phyloP scores from a whole-genome alignment of 2,888 invertebrate genomes.

The Apoderus coryli region DNA sequence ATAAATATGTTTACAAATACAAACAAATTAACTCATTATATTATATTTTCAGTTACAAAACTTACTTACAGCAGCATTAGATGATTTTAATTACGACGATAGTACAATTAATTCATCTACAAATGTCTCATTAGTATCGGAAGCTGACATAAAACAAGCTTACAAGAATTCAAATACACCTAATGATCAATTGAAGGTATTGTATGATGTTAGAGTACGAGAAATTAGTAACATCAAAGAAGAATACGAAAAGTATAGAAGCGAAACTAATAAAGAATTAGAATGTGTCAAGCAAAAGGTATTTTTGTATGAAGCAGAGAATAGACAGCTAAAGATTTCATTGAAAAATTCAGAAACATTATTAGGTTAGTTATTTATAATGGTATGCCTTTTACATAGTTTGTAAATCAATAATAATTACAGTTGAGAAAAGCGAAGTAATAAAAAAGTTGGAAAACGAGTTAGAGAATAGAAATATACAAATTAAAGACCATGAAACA shows the following conservation, averaged over 20 bases:
- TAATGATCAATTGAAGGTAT: conserved; percentile 31
- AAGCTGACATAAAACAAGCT: conserved; percentile 19
- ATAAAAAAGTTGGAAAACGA: conserved; percentile 17
- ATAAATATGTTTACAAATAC: conserved; percentile 12
- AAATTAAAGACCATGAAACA: conserved; percentile 18
- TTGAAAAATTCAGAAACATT: conserved; percentile 21
- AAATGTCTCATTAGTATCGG: conserved; percentile 21
- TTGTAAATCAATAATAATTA: too few species aligned
- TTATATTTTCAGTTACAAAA: conserved; percentile 41
- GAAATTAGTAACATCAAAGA: conserved; percentile 24
- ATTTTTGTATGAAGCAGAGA: conserved; percentile 22
- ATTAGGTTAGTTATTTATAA: conserved; percentile 17
- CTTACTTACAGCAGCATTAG: conserved; percentile 50
- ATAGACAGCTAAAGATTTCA: conserved; percentile 22
- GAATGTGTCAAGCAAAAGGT: conserved; percentile 20
- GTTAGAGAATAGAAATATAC: conserved; percentile 15
- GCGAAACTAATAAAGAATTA: conserved; percentile 19
- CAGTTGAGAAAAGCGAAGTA: conserved; percentile 21
- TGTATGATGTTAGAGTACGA: conserved; percentile 31
- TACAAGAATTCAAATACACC: conserved; percentile 20
- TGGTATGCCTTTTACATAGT: conserved; percentile 1
- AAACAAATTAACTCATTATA: conserved; percentile 8
- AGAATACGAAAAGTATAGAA: conserved; percentile 20
- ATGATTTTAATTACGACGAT: conserved; percentile 52
- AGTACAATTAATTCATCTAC: conserved; percentile 26